Evolutionary conservation across 2,888 invertebrate genomes (phyloP), one percentile per base, ranked within the genome.

Genomic region (Lasioglossum calceatum): DNA sequence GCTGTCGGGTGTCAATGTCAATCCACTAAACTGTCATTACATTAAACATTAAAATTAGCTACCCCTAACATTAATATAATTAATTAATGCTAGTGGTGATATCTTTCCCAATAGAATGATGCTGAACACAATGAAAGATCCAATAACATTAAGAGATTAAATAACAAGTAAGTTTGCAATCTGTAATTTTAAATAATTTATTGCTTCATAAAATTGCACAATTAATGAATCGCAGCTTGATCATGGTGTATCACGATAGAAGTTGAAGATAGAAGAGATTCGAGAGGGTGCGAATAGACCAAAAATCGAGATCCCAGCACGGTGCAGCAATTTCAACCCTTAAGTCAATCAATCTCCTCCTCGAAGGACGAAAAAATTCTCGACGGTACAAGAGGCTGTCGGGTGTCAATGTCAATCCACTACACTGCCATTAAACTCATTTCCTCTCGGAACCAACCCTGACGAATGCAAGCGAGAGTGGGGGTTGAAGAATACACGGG

Each of bases 371-470:
- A 36, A 19, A 36, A 67, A 23, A 4, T 3, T 36, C 23, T 36
- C 19, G 16, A 8, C 23, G 8, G 10, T 10, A 1, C 23, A 8
- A 23, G 8, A 54, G n/a, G 3, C 54, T n/a, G 54, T 54, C 54
- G n/a, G 54, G 54, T 54, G 54, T n/a, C 23, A 54, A 32, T 67
- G 67, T 67, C 67, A 36, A 67, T 67, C 67, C 67, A 67, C 54
- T 54, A 39, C 39, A 19, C 23, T 39, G 70, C 4, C 70, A n/a
- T 70, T 70, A 39, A 42, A 39, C 70, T n/a, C 10, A 39, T 70
- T 70, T 70, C 42, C 70, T n/a, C 10, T 36, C 67, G 32, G 36
- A 70, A 70, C 67, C 19, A 39, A 10, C 23, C 0, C 39, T 42
- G 39, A 10, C 54, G n/a, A n/a, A n/a, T 54, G 54, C 54, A n/a